phyloP scores from a whole-genome alignment of 1,140 invertebrate genomes.

The Dufourea novaeangliae region DNA sequence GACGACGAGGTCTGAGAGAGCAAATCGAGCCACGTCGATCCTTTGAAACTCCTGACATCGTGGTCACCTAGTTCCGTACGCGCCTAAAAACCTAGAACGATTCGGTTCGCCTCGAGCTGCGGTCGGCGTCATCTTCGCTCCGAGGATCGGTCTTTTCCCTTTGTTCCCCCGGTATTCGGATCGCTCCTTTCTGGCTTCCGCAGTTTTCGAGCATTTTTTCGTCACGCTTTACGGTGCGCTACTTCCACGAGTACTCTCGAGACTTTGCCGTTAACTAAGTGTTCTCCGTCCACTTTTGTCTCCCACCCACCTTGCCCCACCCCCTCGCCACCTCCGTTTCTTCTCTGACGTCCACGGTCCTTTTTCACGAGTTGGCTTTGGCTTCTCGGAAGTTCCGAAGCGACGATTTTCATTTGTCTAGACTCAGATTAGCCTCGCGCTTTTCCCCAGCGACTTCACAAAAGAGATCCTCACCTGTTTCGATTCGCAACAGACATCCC shows the following conservation, averaged over 20 bases:
- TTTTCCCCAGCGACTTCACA: background rate
- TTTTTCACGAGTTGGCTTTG: slow-evolving; percentile 2
- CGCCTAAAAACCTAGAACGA: background rate
- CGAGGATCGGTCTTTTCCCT: background rate
- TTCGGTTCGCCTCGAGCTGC: background rate
- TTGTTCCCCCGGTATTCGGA: background rate
- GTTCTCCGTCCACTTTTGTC: slow-evolving; percentile 39
- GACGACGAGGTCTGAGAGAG: background rate
- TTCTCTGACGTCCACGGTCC: background rate
- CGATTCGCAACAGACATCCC: no score
- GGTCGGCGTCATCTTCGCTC: background rate
- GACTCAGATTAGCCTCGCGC: background rate
- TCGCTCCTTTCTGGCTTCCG: background rate
- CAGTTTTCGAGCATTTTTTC: slow-evolving; percentile 40
- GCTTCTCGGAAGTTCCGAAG: slow-evolving; percentile 10
- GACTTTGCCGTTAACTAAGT: slow-evolving; percentile 47
- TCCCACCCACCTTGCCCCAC: background rate
- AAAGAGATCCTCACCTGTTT: background rate
- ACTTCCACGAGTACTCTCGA: slow-evolving; percentile 41
- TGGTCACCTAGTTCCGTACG: background rate
- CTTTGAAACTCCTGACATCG: background rate
- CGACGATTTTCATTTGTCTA: slow-evolving; percentile 31
- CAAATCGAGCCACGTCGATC: background rate
- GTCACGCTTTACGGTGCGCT: slow-evolving; percentile 40
- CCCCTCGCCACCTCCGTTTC: background rate